Evolutionary conservation across 2,113 vertebrate species (phyloP), one percentile per base, ranked within the genome.

Genomic region (Calidris pugnax): DNA sequence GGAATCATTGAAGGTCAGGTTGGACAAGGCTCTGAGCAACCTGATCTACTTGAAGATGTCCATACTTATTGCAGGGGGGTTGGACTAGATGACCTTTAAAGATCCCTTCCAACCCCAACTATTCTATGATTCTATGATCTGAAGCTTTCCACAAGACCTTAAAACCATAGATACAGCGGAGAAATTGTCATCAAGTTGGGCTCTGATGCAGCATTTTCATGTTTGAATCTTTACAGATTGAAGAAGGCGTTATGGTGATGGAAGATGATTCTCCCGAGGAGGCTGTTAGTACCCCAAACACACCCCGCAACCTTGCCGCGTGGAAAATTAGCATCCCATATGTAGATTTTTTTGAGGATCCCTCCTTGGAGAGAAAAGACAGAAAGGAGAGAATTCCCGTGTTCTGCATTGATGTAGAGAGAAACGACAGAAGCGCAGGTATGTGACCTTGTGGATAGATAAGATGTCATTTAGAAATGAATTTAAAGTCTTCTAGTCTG

Each of bases 401-500:
- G 19, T 99, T 99, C 98, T 99, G 98, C 98, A 99, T 99, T 96
- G 99, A 99, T 39, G 99, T 99, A 85, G 98, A 99, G 88, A 98
- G 99, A 74, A 98, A 99, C 33, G 99, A 99, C 95, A 97, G 99
- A 90, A 98, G 97, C 95, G 97, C 98, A 64, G 98, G 99, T 99
- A 97, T 85, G 97, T 45, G 35, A 0, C n/a, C 19, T 30, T 92
- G 57, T 43, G 7, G 68, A 26, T 76, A 50, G 30, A 18, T 30
- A 39, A 79, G 81, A 32, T 12, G 12, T 39, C 4, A 16, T 47
- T 82, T 77, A 19, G 41, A 90, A 76, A 22, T 26, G 6, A 91
- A 20, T 48, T 79, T 15, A 28, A 5, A 68, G 23, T 87, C 17
- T 76, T 77, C 28, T 77, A 10, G 2, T 8, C 5, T 84, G 53